Evolutionary conservation across 2,797 vertebrate species (phyloP).

Genomic region (Triplophysa yarkandensis): DNA sequence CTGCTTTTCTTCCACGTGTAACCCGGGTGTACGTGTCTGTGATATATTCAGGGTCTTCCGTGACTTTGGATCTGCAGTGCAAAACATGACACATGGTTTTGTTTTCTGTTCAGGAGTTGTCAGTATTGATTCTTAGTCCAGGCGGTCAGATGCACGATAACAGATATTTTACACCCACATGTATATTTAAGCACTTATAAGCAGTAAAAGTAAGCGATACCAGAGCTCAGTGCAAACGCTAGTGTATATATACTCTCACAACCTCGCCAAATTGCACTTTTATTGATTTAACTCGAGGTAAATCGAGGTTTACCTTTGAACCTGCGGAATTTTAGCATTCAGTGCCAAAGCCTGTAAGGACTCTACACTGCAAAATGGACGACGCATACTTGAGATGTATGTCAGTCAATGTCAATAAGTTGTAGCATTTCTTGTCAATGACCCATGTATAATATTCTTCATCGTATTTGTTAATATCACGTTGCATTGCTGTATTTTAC

Average conservation of each 20-base stretch:
- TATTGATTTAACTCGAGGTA: conserved; percentile 41
- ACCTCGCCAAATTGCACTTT: conserved; percentile 57
- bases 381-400: conserved; percentile 56
- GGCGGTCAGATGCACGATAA: conserved; percentile 31
- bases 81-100: conserved; percentile 11
- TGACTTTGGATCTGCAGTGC: conserved; percentile 43
- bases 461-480: conserved; percentile 44
- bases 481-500: conserved; percentile 56
- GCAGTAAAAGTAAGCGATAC: conserved; percentile 15
- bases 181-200: conserved; percentile 45
- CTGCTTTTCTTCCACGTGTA: conserved; percentile 53
- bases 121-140: conserved; percentile 57
- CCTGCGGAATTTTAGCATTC: conserved; percentile 52
- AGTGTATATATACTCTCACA: conserved; percentile 47
- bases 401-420: conserved; percentile 50
- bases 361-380: conserved; percentile 49
- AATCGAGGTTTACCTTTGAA: conserved; percentile 37
- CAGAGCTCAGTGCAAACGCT: conserved; percentile 29
- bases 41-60: conserved; percentile 61
- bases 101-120: conserved; percentile 50
- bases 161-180: conserved; percentile 35
- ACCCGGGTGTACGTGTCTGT: conserved; percentile 43
- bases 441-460: conserved; percentile 47
- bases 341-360: conserved; percentile 66
- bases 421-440: conserved; percentile 61